Evolutionary conservation across 2,113 vertebrate species (phyloP).

Genomic region (Erinaceus europaeus): DNA sequence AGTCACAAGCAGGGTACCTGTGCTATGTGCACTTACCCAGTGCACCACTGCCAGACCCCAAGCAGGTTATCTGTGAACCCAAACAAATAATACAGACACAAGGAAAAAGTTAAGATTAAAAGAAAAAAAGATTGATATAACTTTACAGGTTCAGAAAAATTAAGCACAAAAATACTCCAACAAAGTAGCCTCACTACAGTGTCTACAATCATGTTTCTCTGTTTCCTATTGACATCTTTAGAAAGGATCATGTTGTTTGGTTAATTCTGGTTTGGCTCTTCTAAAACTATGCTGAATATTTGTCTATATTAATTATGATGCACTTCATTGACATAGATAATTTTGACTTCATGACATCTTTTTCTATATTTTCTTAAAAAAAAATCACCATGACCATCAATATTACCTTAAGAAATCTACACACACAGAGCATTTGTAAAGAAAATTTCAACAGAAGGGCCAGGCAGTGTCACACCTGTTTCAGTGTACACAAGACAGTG

Average conservation of each 20-base stretch:
- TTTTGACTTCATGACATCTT: no score
- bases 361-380: no score
- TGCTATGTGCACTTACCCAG: no score
- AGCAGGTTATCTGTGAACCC: neutral
- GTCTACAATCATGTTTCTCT: neutral
- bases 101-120: neutral
- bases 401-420: no score
- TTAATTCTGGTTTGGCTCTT: slow-evolving; percentile 64
- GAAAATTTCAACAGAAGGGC: no score
- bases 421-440: no score
- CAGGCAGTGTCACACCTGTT: no score
- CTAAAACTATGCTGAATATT: slow-evolving; percentile 75
- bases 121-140: neutral
- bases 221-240: slow-evolving; percentile 10
- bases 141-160: neutral
- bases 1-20: neutral
- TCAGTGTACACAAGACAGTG: no score
- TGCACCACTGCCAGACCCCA: no score
- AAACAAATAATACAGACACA: neutral
- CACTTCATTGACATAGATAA: slow-evolving; percentile 68
- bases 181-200: slow-evolving; percentile 47
- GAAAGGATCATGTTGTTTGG: slow-evolving; percentile 56
- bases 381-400: no score
- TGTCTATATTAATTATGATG: slow-evolving; percentile 59
- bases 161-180: slow-evolving; percentile 34